Percentiles rank a stretch among this genome's conserved stretches.
Evolutionary conservation across 2,888 invertebrate species (phyloP).

Genomic region (Drosophila greeni): DNA sequence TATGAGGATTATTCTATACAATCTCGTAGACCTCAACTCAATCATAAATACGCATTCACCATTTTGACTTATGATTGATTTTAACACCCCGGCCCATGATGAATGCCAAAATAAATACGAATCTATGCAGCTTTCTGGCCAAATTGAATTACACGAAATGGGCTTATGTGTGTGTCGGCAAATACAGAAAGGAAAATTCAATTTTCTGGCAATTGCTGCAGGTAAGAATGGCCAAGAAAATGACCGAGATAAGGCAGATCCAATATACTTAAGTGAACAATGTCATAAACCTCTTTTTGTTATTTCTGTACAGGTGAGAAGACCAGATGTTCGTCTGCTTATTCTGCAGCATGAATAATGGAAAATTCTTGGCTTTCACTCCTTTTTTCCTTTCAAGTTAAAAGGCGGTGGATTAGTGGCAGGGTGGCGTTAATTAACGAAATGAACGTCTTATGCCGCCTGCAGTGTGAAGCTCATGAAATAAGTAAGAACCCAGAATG

Average conservation of each 20-base stretch:
- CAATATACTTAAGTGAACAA: constrained; percentile 3
- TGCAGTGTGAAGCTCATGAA: constrained; percentile 5
- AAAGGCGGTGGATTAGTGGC: constrained; percentile 2
- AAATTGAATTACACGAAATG: constrained; percentile 30
- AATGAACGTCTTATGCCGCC: constrained; percentile 9
- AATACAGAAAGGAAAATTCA: constrained; percentile 16
- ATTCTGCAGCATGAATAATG: background rate
- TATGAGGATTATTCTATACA: background rate
- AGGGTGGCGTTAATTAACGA: constrained; percentile 25
- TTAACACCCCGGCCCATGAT: background rate
- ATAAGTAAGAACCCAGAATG: constrained; percentile 4
- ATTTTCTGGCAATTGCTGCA: constrained; percentile 12
- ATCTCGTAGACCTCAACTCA: background rate
- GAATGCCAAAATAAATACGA: constrained; percentile 6
- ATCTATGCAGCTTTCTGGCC: constrained; percentile 9
- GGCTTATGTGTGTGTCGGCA: constrained; percentile 16
- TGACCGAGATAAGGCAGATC: background rate
- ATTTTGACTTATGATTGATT: constrained; percentile 16
- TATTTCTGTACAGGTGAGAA: background rate
- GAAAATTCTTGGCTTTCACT: background rate
- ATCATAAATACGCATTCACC: constrained; percentile 1
- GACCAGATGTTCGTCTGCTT: constrained; percentile 3
- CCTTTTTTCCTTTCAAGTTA: background rate
- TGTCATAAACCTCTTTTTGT: constrained; percentile 13
- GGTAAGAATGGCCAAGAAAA: background rate